A percentile compares a stretch with the other conserved stretches of the same genome.
Conservation (phyloP, 2,888 invertebrate genomes). For the Eubasilissa splendida region DNA sequence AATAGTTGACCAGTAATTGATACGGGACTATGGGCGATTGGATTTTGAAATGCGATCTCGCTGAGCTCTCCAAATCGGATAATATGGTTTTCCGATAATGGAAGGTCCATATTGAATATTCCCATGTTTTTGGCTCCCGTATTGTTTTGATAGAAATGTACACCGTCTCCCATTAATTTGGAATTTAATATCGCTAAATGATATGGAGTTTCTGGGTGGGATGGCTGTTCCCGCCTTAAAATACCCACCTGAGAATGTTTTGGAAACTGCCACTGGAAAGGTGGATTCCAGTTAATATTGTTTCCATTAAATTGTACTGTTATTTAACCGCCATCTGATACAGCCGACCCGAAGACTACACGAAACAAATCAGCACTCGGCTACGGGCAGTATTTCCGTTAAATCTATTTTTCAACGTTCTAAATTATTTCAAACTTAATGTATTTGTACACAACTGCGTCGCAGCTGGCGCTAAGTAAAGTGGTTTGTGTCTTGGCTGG, state of each 20-base stretch:
- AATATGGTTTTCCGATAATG: conserved; percentile 38
- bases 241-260: conserved; percentile 5
- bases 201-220: conserved; percentile 31
- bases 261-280: not conserved
- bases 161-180: conserved; percentile 48
- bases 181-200: conserved; percentile 43
- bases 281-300: not conserved
- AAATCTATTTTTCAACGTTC: no score
- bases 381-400: no score
- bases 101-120: conserved; percentile 36
- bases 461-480: no score
- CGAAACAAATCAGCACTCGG: no score
- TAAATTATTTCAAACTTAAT: no score
- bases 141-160: conserved; percentile 44
- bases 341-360: no score
- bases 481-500: no score
- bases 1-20: conserved; percentile 48
- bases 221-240: conserved; percentile 5
- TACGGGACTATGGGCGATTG: conserved; percentile 26
- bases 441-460: no score
- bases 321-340: not conserved
- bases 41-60: conserved; percentile 35
- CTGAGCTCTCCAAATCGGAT: conserved; percentile 25
- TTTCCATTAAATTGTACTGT: not conserved
- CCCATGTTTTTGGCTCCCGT: conserved; percentile 33